Evolutionary conservation across 1,140 invertebrate species (phyloP).

Genomic region (Cotesia typhae): DNA sequence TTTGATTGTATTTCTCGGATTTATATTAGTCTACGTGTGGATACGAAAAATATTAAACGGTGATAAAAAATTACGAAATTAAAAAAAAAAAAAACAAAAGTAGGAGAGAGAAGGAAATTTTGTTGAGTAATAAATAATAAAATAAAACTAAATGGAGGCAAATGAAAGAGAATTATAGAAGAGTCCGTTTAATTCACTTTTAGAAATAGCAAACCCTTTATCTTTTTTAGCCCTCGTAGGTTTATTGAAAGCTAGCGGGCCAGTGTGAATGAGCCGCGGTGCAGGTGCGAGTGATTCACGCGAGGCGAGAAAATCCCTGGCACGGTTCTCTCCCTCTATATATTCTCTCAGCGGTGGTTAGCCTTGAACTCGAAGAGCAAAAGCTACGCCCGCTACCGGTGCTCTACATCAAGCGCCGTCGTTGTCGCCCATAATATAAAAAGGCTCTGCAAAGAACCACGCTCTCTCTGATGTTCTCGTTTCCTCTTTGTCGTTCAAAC

Average conservation of each 20-base stretch:
- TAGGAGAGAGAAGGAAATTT: too few relatives aligned
- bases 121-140: too few relatives aligned
- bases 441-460: slow-evolving; percentile 4
- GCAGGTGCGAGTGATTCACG: slow-evolving; percentile 39
- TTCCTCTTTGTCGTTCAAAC: too few relatives aligned
- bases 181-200: background rate
- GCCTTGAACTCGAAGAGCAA: slow-evolving; percentile 58
- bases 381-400: slow-evolving; percentile 50
- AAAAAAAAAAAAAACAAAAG: too few relatives aligned
- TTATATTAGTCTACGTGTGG: too few relatives aligned
- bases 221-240: too few relatives aligned
- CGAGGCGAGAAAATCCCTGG: slow-evolving; percentile 37
- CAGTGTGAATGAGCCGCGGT: slow-evolving; percentile 33
- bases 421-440: slow-evolving; percentile 17
- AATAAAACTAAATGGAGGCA: too few relatives aligned
- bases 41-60: too few relatives aligned
- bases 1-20: too few relatives aligned
- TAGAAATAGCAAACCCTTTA: background rate
- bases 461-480: background rate
- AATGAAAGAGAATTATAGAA: too few relatives aligned
- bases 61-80: too few relatives aligned
- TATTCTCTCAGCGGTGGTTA: slow-evolving; percentile 50
- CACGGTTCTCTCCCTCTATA: slow-evolving; percentile 29
- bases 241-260: background rate
- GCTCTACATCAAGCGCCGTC: slow-evolving; percentile 39